phyloP scores from a whole-genome alignment of 2,113 vertebrate species.

The Callionymus lyra region DNA sequence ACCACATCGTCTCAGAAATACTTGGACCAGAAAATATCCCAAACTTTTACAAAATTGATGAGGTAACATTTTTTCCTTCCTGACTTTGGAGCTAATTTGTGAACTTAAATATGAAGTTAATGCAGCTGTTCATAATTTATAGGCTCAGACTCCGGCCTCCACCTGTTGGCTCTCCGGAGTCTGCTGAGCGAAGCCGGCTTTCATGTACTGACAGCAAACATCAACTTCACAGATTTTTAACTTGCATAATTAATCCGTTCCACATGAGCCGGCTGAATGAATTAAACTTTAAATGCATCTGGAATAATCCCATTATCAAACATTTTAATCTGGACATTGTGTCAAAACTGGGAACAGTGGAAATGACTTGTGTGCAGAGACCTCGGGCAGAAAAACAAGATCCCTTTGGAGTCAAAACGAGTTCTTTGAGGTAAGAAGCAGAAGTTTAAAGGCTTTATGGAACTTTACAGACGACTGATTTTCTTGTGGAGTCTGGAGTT shows the following conservation, averaged over 20 bases:
- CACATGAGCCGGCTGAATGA: conserved; percentile 14
- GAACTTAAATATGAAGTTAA: background rate
- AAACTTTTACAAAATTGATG: too few species aligned
- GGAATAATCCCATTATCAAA: conserved; percentile 16
- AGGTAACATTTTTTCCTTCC: too few species aligned
- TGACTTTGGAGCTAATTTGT: too few species aligned
- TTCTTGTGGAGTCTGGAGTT: too few species aligned
- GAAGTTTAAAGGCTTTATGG: too few species aligned
- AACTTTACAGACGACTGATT: too few species aligned
- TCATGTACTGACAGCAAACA: conserved; percentile 2
- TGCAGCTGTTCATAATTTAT: conserved; percentile 14
- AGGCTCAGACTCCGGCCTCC: conserved; percentile 4
- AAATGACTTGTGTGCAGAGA: too few species aligned
- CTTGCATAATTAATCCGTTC: conserved; percentile 20
- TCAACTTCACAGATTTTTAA: conserved; percentile 10
- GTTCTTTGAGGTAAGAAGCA: too few species aligned
- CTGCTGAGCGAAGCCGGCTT: background rate
- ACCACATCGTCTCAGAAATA: too few species aligned
- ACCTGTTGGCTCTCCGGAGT: conserved; percentile 7
- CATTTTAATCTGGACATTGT: conserved; percentile 18
- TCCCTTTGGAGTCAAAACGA: too few species aligned
- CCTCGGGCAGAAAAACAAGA: too few species aligned
- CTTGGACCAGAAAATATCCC: too few species aligned
- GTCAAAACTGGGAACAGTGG: conserved; percentile 1
- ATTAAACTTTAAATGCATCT: conserved; percentile 16